Conservation (phyloP, 2,797 vertebrate species). For the Sibirionetta formosa region DNA sequence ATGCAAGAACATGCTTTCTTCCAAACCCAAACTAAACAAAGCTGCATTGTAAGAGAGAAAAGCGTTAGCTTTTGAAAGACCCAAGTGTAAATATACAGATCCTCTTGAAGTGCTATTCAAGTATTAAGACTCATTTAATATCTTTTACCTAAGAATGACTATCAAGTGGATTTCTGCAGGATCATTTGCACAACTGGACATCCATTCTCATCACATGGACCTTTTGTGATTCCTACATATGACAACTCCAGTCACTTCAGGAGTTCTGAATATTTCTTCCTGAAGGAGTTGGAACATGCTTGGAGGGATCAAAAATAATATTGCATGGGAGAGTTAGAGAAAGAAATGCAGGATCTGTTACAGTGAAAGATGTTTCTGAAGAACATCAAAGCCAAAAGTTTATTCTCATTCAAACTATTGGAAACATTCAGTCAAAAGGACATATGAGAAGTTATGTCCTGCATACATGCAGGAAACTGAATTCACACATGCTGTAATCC, state of each 20-base stretch:
- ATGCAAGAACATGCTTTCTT: neutral
- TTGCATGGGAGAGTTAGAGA: fast-evolving
- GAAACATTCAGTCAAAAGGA: neutral
- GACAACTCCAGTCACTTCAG: neutral
- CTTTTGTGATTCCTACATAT: neutral
- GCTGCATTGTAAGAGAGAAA: neutral
- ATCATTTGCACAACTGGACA: neutral
- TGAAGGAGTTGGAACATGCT: neutral
- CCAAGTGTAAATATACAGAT: neutral
- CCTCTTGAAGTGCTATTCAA: neutral
- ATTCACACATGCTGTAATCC: neutral
- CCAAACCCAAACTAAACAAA: neutral
- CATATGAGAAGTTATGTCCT: neutral
- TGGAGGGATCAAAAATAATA: neutral
- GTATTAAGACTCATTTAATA: neutral
- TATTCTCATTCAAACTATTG: neutral
- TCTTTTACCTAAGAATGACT: neutral
- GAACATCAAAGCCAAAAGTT: fast-evolving
- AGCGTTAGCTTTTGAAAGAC: neutral
- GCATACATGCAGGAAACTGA: neutral
- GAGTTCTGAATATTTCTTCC: neutral
- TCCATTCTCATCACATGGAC: fast-evolving
- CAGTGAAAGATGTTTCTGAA: neutral
- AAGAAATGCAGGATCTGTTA: neutral
- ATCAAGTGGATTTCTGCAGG: neutral